Evolutionary conservation across 53 echinoderm and acorn worm species (phyloP).

Genomic region (Paracentrotus lividus): DNA sequence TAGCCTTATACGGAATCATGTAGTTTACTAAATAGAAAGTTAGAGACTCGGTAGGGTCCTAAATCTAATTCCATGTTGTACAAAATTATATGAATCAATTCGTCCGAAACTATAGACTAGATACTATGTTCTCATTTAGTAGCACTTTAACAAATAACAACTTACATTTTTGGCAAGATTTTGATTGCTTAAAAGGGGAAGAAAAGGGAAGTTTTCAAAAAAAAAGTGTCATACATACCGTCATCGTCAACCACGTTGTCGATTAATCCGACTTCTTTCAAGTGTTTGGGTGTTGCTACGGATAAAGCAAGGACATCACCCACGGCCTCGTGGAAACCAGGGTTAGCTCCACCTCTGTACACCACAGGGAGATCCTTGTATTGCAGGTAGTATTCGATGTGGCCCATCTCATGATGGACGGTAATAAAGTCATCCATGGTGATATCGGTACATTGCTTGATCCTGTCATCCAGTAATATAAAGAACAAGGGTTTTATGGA

Average conservation of each 20-base stretch:
- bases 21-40: too few species aligned
- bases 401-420: slow-evolving; percentile 96
- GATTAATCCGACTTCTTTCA: slow-evolving; percentile 79
- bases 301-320: slow-evolving; percentile 93
- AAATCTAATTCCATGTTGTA: too few species aligned
- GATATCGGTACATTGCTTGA: slow-evolving; percentile 94
- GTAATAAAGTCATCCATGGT: slow-evolving; percentile 94
- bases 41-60: too few species aligned
- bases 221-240: slow-evolving; percentile 39
- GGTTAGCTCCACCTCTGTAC: slow-evolving; percentile 88
- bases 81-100: too few species aligned
- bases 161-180: too few species aligned
- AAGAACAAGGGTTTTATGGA: not conserved
- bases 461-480: slow-evolving; percentile 60
- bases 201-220: not conserved
- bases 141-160: too few species aligned
- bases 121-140: too few species aligned
- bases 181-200: not conserved
- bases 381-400: slow-evolving; percentile 90
- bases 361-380: slow-evolving; percentile 88
- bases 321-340: slow-evolving; percentile 95
- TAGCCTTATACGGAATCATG: too few species aligned
- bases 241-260: slow-evolving; percentile 76
- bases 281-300: slow-evolving; percentile 89
- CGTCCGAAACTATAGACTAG: too few species aligned